Percentiles rank a stretch among this genome's conserved stretches.
Evolutionary conservation across 2,113 vertebrate genomes (phyloP).

Genomic region (Tyto alba): DNA sequence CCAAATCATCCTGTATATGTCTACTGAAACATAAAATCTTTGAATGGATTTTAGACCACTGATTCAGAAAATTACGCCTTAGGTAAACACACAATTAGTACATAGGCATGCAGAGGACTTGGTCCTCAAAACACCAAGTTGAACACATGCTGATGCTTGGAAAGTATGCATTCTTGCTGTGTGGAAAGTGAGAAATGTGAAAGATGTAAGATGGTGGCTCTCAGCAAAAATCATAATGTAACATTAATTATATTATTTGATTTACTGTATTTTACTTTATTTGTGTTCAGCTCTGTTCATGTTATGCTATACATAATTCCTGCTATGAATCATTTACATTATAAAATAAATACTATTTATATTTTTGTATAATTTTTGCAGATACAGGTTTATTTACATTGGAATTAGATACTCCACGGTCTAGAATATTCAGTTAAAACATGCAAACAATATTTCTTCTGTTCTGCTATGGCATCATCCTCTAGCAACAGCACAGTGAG

Average conservation of each 20-base stretch:
- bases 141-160: background rate
- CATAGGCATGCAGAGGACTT: background rate
- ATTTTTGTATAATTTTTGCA: background rate
- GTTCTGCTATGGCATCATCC: background rate
- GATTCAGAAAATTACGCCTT: background rate
- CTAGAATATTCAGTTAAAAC: background rate
- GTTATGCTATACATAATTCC: background rate
- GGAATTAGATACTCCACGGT: background rate
- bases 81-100: background rate
- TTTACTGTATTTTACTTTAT: background rate
- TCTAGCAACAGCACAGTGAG: background rate
- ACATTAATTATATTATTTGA: background rate
- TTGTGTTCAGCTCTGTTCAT: background rate
- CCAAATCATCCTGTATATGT: background rate
- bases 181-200: background rate
- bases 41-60: background rate
- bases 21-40: background rate
- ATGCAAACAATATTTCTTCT: background rate
- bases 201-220: background rate
- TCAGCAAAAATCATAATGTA: background rate
- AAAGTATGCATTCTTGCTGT: background rate
- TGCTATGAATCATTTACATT: background rate
- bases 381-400: background rate
- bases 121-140: background rate
- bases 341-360: background rate